Evolutionary conservation across 2,888 invertebrate genomes (phyloP), one percentile per base, ranked within the genome.

Genomic region (Tetragonisca angustula): DNA sequence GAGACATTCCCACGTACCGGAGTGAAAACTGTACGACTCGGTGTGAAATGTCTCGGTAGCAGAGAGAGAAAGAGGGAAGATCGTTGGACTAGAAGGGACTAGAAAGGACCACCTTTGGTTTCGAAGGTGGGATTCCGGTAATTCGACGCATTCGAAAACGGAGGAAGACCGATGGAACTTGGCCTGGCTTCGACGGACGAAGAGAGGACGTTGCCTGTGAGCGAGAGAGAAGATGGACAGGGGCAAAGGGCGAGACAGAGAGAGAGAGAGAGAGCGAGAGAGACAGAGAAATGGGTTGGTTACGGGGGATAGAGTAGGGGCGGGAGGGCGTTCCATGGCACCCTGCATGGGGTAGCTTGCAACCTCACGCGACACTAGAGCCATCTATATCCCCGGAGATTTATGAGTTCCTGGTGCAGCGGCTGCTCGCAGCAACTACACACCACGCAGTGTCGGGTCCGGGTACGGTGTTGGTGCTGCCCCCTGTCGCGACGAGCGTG

Each of bases 271-370:
- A 82, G 88, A 83, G 76, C 59, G 86, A 83, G 69, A 70, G 76
- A 80, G 79, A 79, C 36, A 74, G 78, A 74, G 84, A 79, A 89
- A 91, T 89, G 90, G 91, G 89, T 87, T 86, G 88, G 85, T 79
- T 89, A 76, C 76, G 87, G 89, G 89, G 91, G 82, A 89, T 90
- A 90, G 88, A 82, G 85, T 84, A 87, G 90, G 92, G 92, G 92
- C 88, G 92, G 91, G 91, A 89, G 92, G 93, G 92, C 93, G 92
- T 92, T 93, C 89, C 92, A 90, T 78, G 90, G 92, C 92, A 93
- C 94, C 94, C 94, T 89, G 94, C 93, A 94, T 94, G 94, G 94
- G 94, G 94, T 94, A 94, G 93, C 91, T 93, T 92, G 92, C 92
- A 92, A 92, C 92, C 94, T 92, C 92, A 93, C 93, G 94, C 93